A percentile compares a stretch with the other conserved stretches of the same genome.
These are phyloP conservation scores for Pangasius djambal DNA, from an alignment of 2,797 vertebrate genomes.

Conservation along the genomic window DNA sequence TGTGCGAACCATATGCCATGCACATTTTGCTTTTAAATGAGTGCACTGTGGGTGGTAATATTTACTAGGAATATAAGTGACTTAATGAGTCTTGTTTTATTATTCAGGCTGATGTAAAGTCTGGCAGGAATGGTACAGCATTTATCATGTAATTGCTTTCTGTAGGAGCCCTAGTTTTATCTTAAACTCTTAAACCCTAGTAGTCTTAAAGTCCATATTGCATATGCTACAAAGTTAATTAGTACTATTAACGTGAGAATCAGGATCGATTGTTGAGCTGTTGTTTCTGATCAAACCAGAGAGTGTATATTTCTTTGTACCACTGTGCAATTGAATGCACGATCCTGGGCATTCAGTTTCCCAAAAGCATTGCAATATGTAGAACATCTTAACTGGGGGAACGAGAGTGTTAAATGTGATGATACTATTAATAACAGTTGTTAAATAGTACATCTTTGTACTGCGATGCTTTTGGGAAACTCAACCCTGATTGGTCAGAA, in stretches of 20 bases:
- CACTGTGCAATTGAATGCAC: not conserved
- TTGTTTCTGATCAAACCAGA: not conserved
- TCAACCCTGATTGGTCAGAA: not conserved
- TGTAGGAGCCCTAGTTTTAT: not conserved
- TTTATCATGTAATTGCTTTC: not conserved
- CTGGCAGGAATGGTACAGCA: constrained; percentile 21
- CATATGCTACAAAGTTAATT: not conserved
- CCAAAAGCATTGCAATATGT: not conserved
- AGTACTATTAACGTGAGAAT: not conserved
- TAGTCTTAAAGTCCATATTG: not conserved
- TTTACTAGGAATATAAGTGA: constrained; percentile 27
- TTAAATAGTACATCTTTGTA: not conserved
- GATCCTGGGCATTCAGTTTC: not conserved
- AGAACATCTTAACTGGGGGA: not conserved
- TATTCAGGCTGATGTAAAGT: constrained; percentile 33
- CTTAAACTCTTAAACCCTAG: too few relatives aligned
- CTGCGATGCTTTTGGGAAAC: not conserved
- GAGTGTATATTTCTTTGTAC: not conserved
- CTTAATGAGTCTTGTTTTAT: constrained; percentile 20
- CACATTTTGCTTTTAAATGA: constrained; percentile 33
- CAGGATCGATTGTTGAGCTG: too few relatives aligned
- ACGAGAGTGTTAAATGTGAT: not conserved
- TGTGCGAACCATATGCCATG: constrained; percentile 21
- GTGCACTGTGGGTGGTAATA: constrained; percentile 17
- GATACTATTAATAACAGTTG: not conserved